phyloP scores from a whole-genome alignment of 2,113 vertebrate species.

The Tauraco erythrolophus region DNA sequence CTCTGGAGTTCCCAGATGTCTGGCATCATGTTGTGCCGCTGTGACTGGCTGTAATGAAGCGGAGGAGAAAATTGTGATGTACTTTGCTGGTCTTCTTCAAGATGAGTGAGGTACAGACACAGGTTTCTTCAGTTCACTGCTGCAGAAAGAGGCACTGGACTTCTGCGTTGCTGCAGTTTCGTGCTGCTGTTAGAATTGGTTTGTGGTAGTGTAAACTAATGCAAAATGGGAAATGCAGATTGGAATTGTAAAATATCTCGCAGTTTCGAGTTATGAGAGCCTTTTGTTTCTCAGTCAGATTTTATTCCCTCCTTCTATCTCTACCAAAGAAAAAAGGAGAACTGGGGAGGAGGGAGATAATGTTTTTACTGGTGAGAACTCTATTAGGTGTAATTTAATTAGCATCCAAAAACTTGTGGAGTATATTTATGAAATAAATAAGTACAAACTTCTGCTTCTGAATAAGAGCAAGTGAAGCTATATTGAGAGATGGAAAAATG shows the following conservation, averaged over 20 bases:
- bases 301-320: neutral
- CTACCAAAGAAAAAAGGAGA: neutral
- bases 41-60: neutral
- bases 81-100: neutral
- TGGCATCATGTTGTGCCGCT: neutral
- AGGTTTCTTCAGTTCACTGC: neutral
- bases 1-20: neutral
- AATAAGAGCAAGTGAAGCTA: neutral
- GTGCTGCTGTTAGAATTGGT: neutral
- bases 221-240: neutral
- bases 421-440: neutral
- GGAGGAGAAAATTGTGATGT: neutral
- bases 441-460: neutral
- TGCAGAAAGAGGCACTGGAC: neutral
- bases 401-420: neutral
- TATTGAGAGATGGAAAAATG: neutral
- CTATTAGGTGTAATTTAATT: neutral
- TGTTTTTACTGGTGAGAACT: neutral
- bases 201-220: neutral
- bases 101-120: neutral
- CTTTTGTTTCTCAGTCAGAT: neutral
- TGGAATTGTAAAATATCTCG: neutral
- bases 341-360: fast-evolving
- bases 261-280: neutral
- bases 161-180: neutral